Evolutionary conservation across 1,140 invertebrate genomes (phyloP).

Genomic region (Cydia amplana): DNA sequence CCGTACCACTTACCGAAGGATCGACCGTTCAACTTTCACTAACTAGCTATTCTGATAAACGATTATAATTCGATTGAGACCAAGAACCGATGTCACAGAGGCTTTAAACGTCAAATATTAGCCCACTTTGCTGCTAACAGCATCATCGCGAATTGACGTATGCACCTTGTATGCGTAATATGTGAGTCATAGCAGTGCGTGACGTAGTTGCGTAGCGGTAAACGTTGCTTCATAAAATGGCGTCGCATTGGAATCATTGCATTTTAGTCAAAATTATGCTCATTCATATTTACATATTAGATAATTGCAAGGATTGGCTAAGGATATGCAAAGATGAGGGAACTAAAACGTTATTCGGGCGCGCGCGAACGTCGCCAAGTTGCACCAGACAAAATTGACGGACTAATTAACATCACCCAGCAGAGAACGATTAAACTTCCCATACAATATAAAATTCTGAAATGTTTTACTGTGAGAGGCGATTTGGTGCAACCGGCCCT

Average conservation of each 20-base stretch:
- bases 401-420: too few species aligned
- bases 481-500: too few species aligned
- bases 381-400: too few species aligned
- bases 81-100: slow-evolving; percentile 16
- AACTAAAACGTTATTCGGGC: too few species aligned
- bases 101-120: background rate
- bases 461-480: too few species aligned
- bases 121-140: background rate
- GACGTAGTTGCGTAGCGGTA: slow-evolving; percentile 9
- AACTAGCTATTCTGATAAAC: background rate
- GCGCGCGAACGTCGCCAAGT: too few species aligned
- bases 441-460: too few species aligned
- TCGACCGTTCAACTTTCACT: slow-evolving; percentile 55
- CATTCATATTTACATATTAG: too few species aligned
- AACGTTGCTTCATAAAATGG: background rate
- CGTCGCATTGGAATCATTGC: background rate
- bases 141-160: slow-evolving; percentile 25
- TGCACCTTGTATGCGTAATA: slow-evolving; percentile 6
- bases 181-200: slow-evolving; percentile 15
- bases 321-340: too few species aligned
- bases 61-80: slow-evolving; percentile 18
- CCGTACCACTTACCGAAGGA: slow-evolving; percentile 51
- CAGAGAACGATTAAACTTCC: too few species aligned
- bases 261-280: background rate
- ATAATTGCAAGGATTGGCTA: too few species aligned